Evolutionary conservation across 2,113 vertebrate genomes (phyloP), one percentile per base, ranked within the genome.

Genomic region (Scomber japonicus): DNA sequence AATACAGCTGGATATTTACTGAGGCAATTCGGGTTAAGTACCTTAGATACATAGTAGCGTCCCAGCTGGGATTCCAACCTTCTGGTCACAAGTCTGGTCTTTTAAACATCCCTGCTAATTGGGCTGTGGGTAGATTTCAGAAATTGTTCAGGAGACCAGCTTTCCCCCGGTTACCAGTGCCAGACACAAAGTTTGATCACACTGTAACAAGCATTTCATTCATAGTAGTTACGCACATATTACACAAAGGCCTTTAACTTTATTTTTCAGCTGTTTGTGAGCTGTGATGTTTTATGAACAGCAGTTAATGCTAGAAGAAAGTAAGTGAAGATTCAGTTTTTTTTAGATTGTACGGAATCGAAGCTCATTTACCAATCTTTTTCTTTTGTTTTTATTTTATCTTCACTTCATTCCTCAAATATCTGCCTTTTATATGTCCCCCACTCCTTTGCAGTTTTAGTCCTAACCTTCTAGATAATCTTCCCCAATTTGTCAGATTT

Each of bases 21-120:
- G 93, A 94, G 94, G 93, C 94, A 95, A 92, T 95, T 94, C 93
- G 84, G 93, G 93, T 95, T 95, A 95, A 95, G 93, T 93, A 92
- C 91, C 90, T 91, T 50, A 75, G 92, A 86, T 86, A 87, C 91
- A 86, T 80, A 81, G 82, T 56, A 49, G 77, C 48, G 83, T 91
- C 90, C 93, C 94, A 93, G 86, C 89, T 94, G 94, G 93, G 93
- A 92, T 91, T 89, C 83, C 86, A 88, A 93, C 94, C 94, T 95
- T 94, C 94, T 95, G 94, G 92, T 93, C 92, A 91, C 92, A 93
- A 93, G 91, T 91, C 92, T 93, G 94, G 49, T 90, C 91, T 87
- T 92, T 93, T 93, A 92, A 94, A 92, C 91, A 94, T 90, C 89
- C 75, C 79, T 84, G 84, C 93, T 95, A 95, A 95, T 95, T 94